A percentile compares a stretch with the other conserved stretches of the same genome.
phyloP scores from a whole-genome alignment of 2,888 invertebrate genomes.

The Palloptera scutellata region DNA sequence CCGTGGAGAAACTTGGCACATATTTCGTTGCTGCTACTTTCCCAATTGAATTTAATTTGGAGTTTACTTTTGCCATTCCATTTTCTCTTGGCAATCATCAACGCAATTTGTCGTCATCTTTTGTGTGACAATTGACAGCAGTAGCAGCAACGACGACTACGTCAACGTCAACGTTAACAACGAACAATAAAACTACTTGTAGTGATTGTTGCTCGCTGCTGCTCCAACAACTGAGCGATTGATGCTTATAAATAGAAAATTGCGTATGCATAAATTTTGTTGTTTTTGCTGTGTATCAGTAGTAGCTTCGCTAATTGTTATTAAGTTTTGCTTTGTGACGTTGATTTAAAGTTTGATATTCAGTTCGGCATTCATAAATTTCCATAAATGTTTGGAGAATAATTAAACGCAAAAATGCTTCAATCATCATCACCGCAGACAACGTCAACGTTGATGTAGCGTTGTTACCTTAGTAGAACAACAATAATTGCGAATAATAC shows the following conservation, averaged over 20 bases:
- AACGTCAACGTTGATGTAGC: not conserved
- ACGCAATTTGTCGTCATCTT: constrained; percentile 14
- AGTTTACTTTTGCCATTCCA: constrained; percentile 7
- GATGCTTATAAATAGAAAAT: constrained; percentile 57
- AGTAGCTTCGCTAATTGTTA: not conserved
- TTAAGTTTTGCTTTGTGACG: not conserved
- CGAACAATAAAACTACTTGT: not conserved
- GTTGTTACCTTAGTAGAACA: too few relatives aligned
- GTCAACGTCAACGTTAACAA: not conserved
- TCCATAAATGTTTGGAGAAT: constrained; percentile 15
- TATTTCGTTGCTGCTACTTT: constrained; percentile 1
- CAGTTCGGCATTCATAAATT: not conserved
- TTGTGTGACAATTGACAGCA: not conserved
- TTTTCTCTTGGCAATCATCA: constrained; percentile 29
- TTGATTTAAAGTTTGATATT: not conserved
- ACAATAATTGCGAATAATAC: too few relatives aligned
- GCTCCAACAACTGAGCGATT: constrained; percentile 11
- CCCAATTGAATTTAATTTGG: constrained; percentile 27
- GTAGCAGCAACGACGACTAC: not conserved
- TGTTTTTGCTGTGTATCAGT: constrained; percentile 1
- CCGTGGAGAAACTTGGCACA: constrained; percentile 20
- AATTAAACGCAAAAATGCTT: constrained; percentile 8
- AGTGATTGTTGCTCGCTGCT: constrained; percentile 4
- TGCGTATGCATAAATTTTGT: constrained; percentile 46
- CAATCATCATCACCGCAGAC: constrained; percentile 3